Conservation (phyloP, 2,888 invertebrate species). For the Eupithecia tripunctaria region DNA sequence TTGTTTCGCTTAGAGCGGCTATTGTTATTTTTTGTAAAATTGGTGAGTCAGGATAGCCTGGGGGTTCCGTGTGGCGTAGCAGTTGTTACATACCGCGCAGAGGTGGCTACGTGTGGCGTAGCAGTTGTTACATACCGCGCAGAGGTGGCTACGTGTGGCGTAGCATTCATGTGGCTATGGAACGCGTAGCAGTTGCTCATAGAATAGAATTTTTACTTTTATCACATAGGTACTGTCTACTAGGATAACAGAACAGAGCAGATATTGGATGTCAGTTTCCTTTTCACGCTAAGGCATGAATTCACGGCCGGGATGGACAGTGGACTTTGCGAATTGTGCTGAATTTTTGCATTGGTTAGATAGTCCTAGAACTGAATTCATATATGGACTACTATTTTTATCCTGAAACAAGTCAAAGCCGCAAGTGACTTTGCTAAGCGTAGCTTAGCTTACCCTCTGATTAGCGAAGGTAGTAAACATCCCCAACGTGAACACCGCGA, state of each 20-base stretch:
- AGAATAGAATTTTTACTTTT: not conserved
- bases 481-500: constrained; percentile 93
- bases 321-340: not conserved
- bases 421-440: not conserved
- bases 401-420: not conserved
- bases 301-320: too few relatives aligned
- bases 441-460: constrained; percentile 81
- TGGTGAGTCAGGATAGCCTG: not conserved
- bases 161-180: not conserved
- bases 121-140: not conserved
- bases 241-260: too few relatives aligned
- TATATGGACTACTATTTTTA: not conserved
- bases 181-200: not conserved
- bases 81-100: not conserved
- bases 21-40: not conserved
- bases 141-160: not conserved
- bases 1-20: not conserved
- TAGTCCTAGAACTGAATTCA: not conserved
- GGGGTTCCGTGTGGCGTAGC: not conserved
- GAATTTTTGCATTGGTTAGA: not conserved
- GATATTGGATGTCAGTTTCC: not conserved
- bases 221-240: too few relatives aligned
- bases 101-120: not conserved
- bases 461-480: constrained; percentile 91
- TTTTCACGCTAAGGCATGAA: not conserved